These are phyloP conservation scores for Calameuta pallipes DNA, from an alignment of 2,888 invertebrate species.

Conservation along the genomic window DNA sequence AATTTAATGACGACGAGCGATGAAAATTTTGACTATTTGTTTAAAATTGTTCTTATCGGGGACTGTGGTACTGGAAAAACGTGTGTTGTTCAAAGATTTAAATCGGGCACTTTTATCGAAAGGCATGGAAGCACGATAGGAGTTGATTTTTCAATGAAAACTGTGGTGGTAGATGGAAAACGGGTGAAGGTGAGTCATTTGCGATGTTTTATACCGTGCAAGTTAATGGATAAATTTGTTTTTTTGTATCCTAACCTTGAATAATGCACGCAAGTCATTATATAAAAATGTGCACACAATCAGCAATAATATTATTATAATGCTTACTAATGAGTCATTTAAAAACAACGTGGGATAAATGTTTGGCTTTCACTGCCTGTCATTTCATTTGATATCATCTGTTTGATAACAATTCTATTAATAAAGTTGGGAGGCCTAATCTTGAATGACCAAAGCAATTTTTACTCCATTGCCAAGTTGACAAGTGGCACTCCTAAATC, in stretches of 20 bases:
- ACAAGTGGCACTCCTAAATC: background rate
- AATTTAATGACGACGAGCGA: conserved; percentile 80
- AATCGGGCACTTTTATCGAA: conserved; percentile 95
- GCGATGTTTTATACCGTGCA: background rate
- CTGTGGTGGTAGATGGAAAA: conserved; percentile 91
- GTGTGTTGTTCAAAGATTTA: conserved; percentile 94
- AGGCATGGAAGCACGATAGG: conserved; percentile 97
- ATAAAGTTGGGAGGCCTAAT: background rate
- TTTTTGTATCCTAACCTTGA: background rate
- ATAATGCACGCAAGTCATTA: background rate
- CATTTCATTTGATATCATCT: background rate
- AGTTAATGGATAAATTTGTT: background rate
- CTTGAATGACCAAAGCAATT: background rate
- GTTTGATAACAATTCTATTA: background rate
- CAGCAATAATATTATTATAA: background rate
- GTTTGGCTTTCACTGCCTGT: background rate
- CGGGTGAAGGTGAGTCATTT: conserved; percentile 84
- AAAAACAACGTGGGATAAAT: background rate
- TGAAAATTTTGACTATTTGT: conserved; percentile 91
- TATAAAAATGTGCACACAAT: background rate
- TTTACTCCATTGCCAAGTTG: background rate
- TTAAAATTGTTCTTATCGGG: conserved; percentile 95
- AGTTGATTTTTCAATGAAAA: conserved; percentile 99
- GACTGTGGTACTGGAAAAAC: conserved; percentile 94
- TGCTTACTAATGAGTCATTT: background rate